Base-by-base conservation (phyloP, 2,888 invertebrate species). In the Drosophila pegasa region DNA sequence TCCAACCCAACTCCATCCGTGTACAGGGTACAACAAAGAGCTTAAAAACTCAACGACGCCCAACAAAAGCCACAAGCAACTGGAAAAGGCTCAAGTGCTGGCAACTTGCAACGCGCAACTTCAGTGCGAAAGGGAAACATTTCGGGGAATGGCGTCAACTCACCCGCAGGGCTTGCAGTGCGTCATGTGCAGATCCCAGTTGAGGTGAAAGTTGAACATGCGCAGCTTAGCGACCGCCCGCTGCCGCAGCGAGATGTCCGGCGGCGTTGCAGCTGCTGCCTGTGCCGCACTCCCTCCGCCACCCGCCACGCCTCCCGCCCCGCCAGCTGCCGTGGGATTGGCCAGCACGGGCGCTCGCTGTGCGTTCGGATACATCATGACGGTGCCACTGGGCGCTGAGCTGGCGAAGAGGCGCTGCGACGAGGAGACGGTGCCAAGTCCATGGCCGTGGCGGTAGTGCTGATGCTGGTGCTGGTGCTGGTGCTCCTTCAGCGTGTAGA, bases 111-210 rank as follows among this genome's bases (percentile, higher is more conserved):
- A 71, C 84, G 64, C 29, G 14, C 25, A 37, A 59, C 51, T 47
- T 10, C 38, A 22, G 10, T 12, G 48, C 48, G 22, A 43, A 43
- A 12, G 50, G 33, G 33, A 7, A 38, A 29, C 48, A 27, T 27
- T 51, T 37, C n/a, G 33, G 33, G 33, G 35, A 16, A 7, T n/a
- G 50, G n/a, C 22, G 50, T 35, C 47, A 55, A 91, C 92, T 90
- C 81, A 92, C 92, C 92, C 92, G 79, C 92, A 92, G 52, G 92
- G 92, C 64, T 92, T 92, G 86, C 92, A 92, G 74, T 92, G 92
- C 87, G 91, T 92, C 92, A 92, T 92, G 74, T 92, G 92, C 64
- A 92, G 88, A 83, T 92, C 92, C 92, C 92, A 92, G 83, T 92
- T 92, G 55, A 92, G 87, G 75, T 92, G 92, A 70, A 92, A 92